Evolutionary conservation across 2,888 invertebrate species (phyloP), one percentile per base, ranked within the genome.

Genomic region (Spodoptera exigua): DNA sequence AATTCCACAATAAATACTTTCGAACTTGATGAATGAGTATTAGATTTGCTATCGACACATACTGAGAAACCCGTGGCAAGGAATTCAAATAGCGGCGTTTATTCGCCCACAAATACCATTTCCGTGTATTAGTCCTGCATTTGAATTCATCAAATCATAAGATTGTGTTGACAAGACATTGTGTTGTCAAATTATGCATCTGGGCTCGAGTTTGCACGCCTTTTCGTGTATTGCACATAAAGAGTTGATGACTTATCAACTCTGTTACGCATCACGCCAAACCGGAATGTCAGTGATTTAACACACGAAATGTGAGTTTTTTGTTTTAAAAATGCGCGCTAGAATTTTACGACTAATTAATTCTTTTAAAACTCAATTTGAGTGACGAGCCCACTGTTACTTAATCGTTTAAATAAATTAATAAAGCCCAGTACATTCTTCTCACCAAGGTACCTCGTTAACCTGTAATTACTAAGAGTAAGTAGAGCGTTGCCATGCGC

Each of bases 401-500:
- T 17, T 59, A 66, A 73, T 61, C 13, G 21, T 46, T 75, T 64
- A 67, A 69, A 61, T 72, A 70, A 67, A 69, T 58, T 76, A 75
- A 81, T 75, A 79, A 66, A 74, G 80, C 70, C 75, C 54, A 56
- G 66, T 73, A 70, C 69, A 74, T 78, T 73, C 49, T 59, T 71
- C 66, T 74, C 81, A 71, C 79, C 72, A 71, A 61, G 44, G 72
- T 57, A 75, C 75, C 78, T 80, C 69, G 78, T 82, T 78, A 81
- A 63, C 65, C 71, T 66, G 76, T 75, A 84, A 84, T 84, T 83
- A 81, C 76, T 69, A 62, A 44, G 44, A 66, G 43, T 79, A 88
- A 88, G 73, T 87, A 86, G 88, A 88, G 87, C 88, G 86, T 85
- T 85, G 78, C 86, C 54, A 68, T 61, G 72, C 63, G 64, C 81